A percentile compares a stretch with the other conserved stretches of the same genome.
These are phyloP conservation scores for Danio rerio DNA, from an alignment of 2,113 vertebrate genomes.

Conservation along the genomic window GRCz12tu NC_133176.1:51117001-51117500, in stretches of 20 bases:
- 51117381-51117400: background rate
- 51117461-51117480: background rate
- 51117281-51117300: background rate
- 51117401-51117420: too few relatives aligned
- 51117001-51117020: background rate
- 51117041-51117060: background rate
- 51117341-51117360: background rate
- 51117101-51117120: background rate
- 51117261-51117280: background rate
- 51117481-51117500: background rate
- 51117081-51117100: background rate
- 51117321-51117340: background rate
- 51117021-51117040: background rate
- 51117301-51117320: background rate
- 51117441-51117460: background rate
- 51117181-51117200: background rate
- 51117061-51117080: background rate
- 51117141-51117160: background rate
- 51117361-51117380: background rate
- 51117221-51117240: background rate
- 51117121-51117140: background rate
- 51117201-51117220: background rate
- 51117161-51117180: background rate
- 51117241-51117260: constrained; percentile 12
- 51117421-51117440: background rate